Percentiles rank a stretch among this genome's conserved stretches.
Conservation (phyloP, 2,888 invertebrate genomes). For the Omphaloscelis lunosa region DNA sequence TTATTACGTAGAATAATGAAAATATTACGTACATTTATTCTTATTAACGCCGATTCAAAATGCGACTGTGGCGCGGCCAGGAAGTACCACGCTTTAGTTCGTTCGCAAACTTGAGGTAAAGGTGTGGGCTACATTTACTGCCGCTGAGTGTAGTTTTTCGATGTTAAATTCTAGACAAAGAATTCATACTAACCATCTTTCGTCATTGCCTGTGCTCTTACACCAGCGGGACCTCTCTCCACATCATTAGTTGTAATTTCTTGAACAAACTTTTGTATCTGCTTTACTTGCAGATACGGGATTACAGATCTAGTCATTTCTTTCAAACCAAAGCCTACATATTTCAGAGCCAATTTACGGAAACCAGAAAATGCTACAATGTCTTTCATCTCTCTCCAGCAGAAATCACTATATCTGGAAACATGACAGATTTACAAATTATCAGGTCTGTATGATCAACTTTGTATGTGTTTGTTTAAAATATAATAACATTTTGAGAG, state of each 20-base stretch:
- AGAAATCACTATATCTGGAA: constrained; percentile 94
- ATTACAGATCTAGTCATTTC: constrained; percentile 96
- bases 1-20: no score
- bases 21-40: no score
- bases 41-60: no score
- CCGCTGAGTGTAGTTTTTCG: no score
- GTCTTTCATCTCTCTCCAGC: constrained; percentile 93
- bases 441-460: constrained; percentile 5
- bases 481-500: neutral
- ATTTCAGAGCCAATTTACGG: constrained; percentile 95
- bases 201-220: constrained; percentile 98
- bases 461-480: constrained; percentile 2
- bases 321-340: constrained; percentile 94
- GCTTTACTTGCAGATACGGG: constrained; percentile 94
- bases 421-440: constrained; percentile 33
- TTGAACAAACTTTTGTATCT: constrained; percentile 96
- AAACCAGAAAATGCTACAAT: constrained; percentile 94
- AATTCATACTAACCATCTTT: constrained; percentile 91
- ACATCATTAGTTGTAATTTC: constrained; percentile 94
- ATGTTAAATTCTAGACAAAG: neutral
- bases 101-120: no score
- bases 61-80: no score
- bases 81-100: no score
- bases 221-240: constrained; percentile 97
- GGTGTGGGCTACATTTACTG: no score